Evolutionary conservation across 1,140 invertebrate genomes (phyloP), one percentile per base, ranked within the genome.

Genomic region (Drosophila persimilis): DNA sequence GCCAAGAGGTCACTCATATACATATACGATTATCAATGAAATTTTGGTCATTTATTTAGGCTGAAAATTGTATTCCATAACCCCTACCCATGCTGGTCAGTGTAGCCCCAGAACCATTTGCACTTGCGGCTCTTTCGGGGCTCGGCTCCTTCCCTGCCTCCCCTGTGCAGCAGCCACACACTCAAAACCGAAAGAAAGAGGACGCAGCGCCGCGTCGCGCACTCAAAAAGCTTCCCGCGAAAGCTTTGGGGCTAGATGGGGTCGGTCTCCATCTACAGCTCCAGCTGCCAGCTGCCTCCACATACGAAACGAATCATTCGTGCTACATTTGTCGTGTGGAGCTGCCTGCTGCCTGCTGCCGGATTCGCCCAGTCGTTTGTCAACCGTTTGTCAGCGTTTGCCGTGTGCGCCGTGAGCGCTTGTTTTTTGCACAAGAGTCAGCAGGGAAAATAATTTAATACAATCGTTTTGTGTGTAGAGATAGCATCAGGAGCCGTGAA

Each of bases 321-420:
- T 74, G 78, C 46, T 80, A 86, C 69, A 76, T 64, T 84, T 75
- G 41, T 75, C 71, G 75, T 63, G 71, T 70, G 56, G 69, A 77
- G 71, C 71, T 80, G 77, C 63, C 35, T 74, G 84, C 79, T 77
- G 35, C 11, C 35, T 74, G 84, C 79, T 77, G 35, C 11, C 35
- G 35, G 35, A 39, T 39, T 77, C 57, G 64, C 73, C 63, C 75
- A 88, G 83, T 88, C 81, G 83, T 74, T 88, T 86, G 77, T 71
- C 72, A 53, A 69, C 64, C 81, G 83, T 73, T 78, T 64, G 73
- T 70, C 60, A 70, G 63, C 60, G 75, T 85, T 80, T 78, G 62
- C 63, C 69, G 62, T 57, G 62, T 56, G 46, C 58, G 53, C 55
- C 64, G 56, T 47, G 51, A 64, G 71, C 47, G 60, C 59, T 62